Base-by-base conservation (phyloP, 2,113 vertebrate species). In the Sander vitreus region DNA sequence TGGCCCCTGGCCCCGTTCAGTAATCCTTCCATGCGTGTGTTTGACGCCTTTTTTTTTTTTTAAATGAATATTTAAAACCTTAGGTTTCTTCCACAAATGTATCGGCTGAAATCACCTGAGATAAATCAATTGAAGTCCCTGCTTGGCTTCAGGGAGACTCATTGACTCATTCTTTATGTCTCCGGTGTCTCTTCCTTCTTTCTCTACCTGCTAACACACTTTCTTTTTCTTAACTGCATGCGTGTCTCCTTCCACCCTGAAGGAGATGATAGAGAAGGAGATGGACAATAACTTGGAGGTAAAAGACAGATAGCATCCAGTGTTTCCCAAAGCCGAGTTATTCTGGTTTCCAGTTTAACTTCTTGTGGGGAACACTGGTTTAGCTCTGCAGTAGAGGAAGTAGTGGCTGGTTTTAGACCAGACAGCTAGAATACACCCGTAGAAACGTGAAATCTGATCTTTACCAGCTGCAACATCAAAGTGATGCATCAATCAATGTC, bases 251-350 rank as follows among this genome's bases (percentile, higher is more conserved):
- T 89, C 69, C 72, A 8, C 16, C 50, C 88, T 91, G 71, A 93
- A 95, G 94, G 94, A 95, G 90, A 92, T 95, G 90, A 94, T 95
- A 88, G 93, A 95, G 89, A 95, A 94, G 83, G 93, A 95, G 81
- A 79, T 95, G 93, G 95, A 95, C 93, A 90, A 80, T 93, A 93
- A 90, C 91, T 39, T 94, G 85, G 93, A 95, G 94, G 95, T 95
- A 95, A 94, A 93, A 45, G 5, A n/a, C 30, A 83, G 59, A 16
- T 4, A 13, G 53, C n/a, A 13, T 27, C 54, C 69, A 62, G 64
- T 30, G 67, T 68, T 25, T 79, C 83, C 84, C 71, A 57, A 67
- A 23, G 62, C 6, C 30, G 1, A 43, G 50, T 50, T 14, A 69
- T 53, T 53, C 25, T 53, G 65, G 23, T 19, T 27, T 30, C 47